These are phyloP conservation scores for Drosophila pegasa DNA, from an alignment of 2,888 invertebrate genomes.

Conservation along the genomic window DNA sequence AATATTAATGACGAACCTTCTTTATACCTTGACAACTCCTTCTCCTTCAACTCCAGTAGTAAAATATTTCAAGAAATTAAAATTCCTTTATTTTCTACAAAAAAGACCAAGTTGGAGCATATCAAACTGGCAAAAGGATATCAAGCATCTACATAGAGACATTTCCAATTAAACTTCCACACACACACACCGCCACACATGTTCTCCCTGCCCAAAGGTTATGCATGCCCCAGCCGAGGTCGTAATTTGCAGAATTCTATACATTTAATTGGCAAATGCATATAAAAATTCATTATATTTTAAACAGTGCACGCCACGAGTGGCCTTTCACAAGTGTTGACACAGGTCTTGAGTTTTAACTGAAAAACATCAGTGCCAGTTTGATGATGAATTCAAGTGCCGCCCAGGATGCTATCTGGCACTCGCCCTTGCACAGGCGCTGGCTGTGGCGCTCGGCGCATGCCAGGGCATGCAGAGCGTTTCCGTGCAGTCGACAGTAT, in stretches of 20 bases:
- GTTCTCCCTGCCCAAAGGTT: no score
- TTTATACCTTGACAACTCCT: no score
- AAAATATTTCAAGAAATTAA: no score
- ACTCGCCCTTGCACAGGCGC: neutral
- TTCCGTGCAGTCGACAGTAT: slow-evolving; percentile 58
- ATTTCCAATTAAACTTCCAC: slow-evolving; percentile 2
- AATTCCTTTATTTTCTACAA: no score
- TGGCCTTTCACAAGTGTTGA: slow-evolving; percentile 82
- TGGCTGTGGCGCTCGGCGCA: neutral
- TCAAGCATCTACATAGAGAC: no score
- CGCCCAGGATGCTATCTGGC: slow-evolving; percentile 24
- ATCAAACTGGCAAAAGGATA: neutral
- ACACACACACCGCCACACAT: neutral
- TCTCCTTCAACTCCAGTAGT: no score
- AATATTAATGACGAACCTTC: no score
- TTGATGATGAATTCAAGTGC: slow-evolving; percentile 73
- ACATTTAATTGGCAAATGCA: slow-evolving; percentile 11
- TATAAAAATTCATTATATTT: slow-evolving; percentile 62
- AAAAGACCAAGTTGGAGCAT: no score
- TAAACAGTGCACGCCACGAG: slow-evolving; percentile 50
- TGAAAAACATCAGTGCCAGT: slow-evolving; percentile 84
- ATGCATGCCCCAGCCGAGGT: neutral
- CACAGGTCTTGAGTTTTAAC: slow-evolving; percentile 84
- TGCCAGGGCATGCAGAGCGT: slow-evolving; percentile 24
- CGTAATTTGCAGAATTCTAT: slow-evolving; percentile 18